These are phyloP conservation scores for Apus apus DNA, from an alignment of 2,113 vertebrate genomes.

Conservation along the genomic window DNA sequence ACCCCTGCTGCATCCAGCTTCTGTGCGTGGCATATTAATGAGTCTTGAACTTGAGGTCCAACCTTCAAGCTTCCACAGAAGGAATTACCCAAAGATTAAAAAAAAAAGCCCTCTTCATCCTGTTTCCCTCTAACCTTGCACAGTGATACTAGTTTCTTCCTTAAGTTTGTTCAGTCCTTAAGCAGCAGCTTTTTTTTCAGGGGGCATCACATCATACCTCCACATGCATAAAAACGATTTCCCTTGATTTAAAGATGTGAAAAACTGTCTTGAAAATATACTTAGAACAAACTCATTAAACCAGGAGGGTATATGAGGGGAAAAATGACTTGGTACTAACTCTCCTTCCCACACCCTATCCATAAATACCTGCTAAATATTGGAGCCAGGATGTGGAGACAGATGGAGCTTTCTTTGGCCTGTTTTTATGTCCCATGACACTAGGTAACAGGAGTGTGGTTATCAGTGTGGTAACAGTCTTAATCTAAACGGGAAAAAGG, in stretches of 20 bases:
- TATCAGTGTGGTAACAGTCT: background rate
- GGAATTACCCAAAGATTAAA: slow-evolving; percentile 19
- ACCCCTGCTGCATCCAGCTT: slow-evolving; percentile 52
- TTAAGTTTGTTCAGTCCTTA: background rate
- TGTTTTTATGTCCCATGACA: background rate
- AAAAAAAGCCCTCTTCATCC: background rate
- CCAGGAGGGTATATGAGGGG: background rate
- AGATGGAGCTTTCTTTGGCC: background rate
- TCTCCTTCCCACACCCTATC: background rate
- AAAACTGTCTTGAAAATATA: background rate
- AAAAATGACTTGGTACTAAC: background rate
- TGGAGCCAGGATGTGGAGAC: background rate
- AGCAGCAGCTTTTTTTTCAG: background rate
- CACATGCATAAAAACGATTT: background rate
- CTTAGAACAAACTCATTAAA: background rate
- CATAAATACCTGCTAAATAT: background rate
- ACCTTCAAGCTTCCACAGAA: slow-evolving; percentile 37
- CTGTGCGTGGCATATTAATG: slow-evolving; percentile 32
- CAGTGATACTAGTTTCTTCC: background rate
- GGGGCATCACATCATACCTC: background rate
- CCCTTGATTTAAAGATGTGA: background rate
- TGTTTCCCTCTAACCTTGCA: background rate
- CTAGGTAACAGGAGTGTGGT: background rate
- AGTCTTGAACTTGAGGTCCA: slow-evolving; percentile 58
- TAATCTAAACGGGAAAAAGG: background rate